Evolutionary conservation across 92 coral and sea anemone species (phyloP), one percentile per base, ranked within the genome.

Genomic region (Palythoa heliodiscus): DNA sequence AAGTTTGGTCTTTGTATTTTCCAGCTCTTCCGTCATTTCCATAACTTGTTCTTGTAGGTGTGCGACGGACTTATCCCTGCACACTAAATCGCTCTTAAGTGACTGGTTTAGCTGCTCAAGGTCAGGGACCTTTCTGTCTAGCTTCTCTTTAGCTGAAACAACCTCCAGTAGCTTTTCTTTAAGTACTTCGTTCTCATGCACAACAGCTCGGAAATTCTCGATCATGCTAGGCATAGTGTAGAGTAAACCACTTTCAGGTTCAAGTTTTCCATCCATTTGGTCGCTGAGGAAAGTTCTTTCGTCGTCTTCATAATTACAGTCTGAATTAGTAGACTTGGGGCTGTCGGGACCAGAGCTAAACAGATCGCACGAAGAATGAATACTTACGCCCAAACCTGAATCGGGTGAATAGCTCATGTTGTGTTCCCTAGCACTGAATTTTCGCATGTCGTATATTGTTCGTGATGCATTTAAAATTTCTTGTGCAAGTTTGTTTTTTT

Each of bases 161-260:
- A 88, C 35, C 20, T 88, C 95, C 40, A 78, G 69, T 3, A 94
- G 70, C 71, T 92, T 94, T 3, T 89, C 87, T 19, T 86, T 89
- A 55, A 94, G 22, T 6, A 38, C 84, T 73, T 92, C 95, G 69
- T 94, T 94, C 66, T 94, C 98, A 6, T 85, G 93, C 5, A 94
- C 95, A 20, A 94, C 92, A 23, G 95, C 91, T 39, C 95, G 87
- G 88, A 94, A 92, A 40, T 92, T 94, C 82, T 92, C 95, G 22
- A 94, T 87, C 95, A 94, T 90, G n/a, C 83, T 90, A 35, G 98
- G 98, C 95, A 94, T 94, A 70, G 93, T 94, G 88, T 92, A 88
- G 1, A 94, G 89, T 12, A 94, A 77, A 1, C 91, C 93, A 16
- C 73, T 40, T 38, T 88, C 94, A 37, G 92, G 87, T 6, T 4